Evolutionary conservation across 1,140 invertebrate genomes (phyloP), one percentile per base, ranked within the genome.

Genomic region (Achroia grisella): DNA sequence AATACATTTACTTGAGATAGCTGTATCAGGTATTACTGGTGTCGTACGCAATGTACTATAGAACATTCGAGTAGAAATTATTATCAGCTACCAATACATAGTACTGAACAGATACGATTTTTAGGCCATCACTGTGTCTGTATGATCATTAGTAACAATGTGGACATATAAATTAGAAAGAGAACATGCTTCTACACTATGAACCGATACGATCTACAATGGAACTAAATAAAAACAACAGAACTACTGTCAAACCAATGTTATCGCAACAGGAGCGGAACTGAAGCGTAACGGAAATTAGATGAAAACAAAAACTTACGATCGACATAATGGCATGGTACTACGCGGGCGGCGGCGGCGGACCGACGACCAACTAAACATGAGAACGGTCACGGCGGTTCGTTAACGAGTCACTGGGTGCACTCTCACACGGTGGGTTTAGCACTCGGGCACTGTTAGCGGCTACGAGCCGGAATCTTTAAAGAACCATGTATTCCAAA

Each of bases 291-390:
- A 68, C 13, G 50, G 35, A 64, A 72, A 63, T 44, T 53, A 68
- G 60, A 60, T 55, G 34, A 65, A 84, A 82, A 70, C 54, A 69
- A 80, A 56, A 85, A 87, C 85, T 87, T 82, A 87, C 83, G 62
- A 83, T 82, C 70, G 82, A 85, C 77, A 83, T 86, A 83, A 86
- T 83, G 80, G 81, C 82, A 85, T 78, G 72, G 59, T 63, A 54
- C 44, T 57, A 60, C 39, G 63, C 41, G 43, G 44, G 49, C 30
- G 31, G 42, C 39, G 34, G 14, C 37, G 52, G 49, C 39, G 14
- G 47, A 58, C 47, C 50, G 52, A 58, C 17, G 49, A 58, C 50
- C 55, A 54, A 48, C 39, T 30, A 41, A 23, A 55, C 43, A 42
- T 49, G 37, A 50, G 42, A 48, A 23, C 9, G 30, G 30, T 31